Percentiles rank a stretch among this genome's conserved stretches.
phyloP scores from a whole-genome alignment of 2,797 vertebrate genomes.

The Phyllotis vaccarum region DNA sequence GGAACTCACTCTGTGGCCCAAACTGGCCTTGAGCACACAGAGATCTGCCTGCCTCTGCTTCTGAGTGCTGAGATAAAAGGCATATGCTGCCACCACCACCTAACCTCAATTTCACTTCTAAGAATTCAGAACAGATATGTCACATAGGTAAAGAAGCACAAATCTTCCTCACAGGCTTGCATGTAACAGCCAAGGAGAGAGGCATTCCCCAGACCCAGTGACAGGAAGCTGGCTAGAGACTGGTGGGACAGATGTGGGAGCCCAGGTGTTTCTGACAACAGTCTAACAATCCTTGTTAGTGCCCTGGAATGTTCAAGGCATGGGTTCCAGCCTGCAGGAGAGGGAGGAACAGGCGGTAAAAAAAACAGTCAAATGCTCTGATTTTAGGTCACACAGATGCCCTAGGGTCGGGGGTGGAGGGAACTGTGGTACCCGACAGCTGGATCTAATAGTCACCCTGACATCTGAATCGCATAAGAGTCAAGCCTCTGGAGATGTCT shows the following conservation, averaged over 20 bases:
- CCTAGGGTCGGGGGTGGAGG: too few relatives aligned
- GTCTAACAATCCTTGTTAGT: background rate
- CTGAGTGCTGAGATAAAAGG: too few relatives aligned
- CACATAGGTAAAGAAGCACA: background rate
- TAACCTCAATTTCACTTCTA: background rate
- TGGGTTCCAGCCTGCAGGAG: background rate
- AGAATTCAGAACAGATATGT: background rate
- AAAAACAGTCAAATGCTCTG: background rate
- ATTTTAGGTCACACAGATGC: background rate
- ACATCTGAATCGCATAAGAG: background rate
- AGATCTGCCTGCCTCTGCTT: too few relatives aligned
- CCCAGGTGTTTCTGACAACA: background rate
- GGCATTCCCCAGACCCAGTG: rapidly evolving
- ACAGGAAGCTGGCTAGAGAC: background rate
- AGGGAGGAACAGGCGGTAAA: too few relatives aligned
- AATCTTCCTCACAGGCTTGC: background rate
- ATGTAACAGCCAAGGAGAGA: background rate
- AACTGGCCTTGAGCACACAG: too few relatives aligned
- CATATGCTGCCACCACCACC: too few relatives aligned
- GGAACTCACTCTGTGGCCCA: too few relatives aligned
- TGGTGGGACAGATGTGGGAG: background rate
- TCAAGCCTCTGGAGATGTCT: background rate
- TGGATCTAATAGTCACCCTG: background rate
- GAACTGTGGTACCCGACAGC: too few relatives aligned
- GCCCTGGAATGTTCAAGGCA: background rate